Evolutionary conservation across 1,140 invertebrate species (phyloP).

Genomic region (Aporrectodea caliginosa): DNA sequence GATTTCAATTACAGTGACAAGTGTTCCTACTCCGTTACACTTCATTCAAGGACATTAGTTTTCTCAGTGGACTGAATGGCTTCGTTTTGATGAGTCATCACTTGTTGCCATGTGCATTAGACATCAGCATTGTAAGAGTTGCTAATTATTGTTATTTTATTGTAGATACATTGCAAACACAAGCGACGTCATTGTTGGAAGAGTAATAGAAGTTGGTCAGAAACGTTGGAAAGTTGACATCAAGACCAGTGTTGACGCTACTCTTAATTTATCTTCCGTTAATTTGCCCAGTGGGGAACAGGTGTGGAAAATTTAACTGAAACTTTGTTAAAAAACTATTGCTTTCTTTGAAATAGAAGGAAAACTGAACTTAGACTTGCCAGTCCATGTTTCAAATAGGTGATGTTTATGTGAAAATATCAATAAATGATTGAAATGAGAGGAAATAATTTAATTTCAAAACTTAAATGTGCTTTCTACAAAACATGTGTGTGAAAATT

Average conservation of each 20-base stretch:
- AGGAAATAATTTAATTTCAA: no score
- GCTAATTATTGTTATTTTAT: not conserved
- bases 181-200: slow-evolving; percentile 92
- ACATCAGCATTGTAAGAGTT: not conserved
- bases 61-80: not conserved
- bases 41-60: not conserved
- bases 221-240: slow-evolving; percentile 94
- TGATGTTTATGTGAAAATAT: no score
- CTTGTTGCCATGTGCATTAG: not conserved
- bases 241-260: slow-evolving; percentile 74
- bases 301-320: no score
- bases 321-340: no score
- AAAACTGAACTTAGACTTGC: no score
- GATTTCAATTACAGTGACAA: not conserved
- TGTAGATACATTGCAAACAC: slow-evolving; percentile 71
- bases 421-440: no score
- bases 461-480: no score
- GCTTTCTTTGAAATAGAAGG: no score
- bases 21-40: not conserved
- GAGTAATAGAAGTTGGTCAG: slow-evolving; percentile 78
- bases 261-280: slow-evolving; percentile 83
- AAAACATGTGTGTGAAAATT: no score
- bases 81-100: not conserved
- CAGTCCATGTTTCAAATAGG: no score
- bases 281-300: slow-evolving; percentile 96